Conservation (phyloP, 2,888 invertebrate genomes). For the Ecliptopera silaceata region DNA sequence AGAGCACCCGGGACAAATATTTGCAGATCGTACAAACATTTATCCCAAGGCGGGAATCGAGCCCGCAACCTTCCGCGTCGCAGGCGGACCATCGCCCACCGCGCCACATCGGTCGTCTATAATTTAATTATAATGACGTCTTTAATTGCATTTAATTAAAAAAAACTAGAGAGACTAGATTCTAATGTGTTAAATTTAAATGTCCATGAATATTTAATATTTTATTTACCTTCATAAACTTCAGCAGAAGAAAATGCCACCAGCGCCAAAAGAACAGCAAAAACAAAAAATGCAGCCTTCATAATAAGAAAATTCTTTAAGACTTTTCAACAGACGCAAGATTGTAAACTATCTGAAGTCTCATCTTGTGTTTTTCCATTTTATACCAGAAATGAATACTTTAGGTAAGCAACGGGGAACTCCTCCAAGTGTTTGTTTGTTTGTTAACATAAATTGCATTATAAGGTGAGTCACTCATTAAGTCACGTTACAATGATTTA, state of each 20-base stretch:
- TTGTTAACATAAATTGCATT: not conserved
- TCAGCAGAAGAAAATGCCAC: constrained; percentile 18
- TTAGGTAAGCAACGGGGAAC: constrained; percentile 22
- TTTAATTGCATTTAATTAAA: too few species aligned
- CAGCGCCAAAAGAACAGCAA: constrained; percentile 23
- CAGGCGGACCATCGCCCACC: too few species aligned
- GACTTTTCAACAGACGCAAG: not conserved
- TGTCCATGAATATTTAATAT: too few species aligned
- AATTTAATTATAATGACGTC: too few species aligned
- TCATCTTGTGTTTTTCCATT: not conserved
- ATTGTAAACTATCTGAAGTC: constrained; percentile 2
- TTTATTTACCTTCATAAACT: constrained; percentile 13
- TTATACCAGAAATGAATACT: constrained; percentile 10
- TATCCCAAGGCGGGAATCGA: too few species aligned
- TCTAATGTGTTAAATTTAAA: too few species aligned
- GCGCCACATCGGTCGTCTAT: too few species aligned
- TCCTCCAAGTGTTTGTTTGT: constrained; percentile 2
- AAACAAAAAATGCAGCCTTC: constrained; percentile 29
- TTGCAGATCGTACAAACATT: too few species aligned
- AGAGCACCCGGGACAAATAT: too few species aligned
- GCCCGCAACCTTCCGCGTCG: too few species aligned
- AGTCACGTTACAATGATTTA: not conserved
- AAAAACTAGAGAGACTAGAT: too few species aligned
- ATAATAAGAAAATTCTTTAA: constrained; percentile 14
- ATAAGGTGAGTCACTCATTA: not conserved